Evolutionary conservation across 2,113 vertebrate species (phyloP), one percentile per base, ranked within the genome.

Genomic region (Gila orcuttii): DNA sequence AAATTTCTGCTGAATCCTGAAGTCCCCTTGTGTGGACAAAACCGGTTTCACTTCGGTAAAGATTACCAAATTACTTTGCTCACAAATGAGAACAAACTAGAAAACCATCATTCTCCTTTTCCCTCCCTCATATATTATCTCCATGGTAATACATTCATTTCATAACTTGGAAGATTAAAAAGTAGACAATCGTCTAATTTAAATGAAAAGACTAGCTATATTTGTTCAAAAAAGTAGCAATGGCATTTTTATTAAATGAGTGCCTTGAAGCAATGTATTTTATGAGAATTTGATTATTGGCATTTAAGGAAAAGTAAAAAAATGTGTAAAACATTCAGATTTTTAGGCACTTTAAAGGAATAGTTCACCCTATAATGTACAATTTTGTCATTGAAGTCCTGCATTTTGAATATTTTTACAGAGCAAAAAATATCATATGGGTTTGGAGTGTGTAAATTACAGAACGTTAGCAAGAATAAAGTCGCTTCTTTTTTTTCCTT

Each of bases 1-100:
- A 36, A 12, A 64, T 79, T 83, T 68, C n/a, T 84, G 83, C 86
- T 80, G 60, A 11, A 73, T 9, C 23, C 21, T 60, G 31, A 71
- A 10, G 66, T 78, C 25, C 28, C 17, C 6, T 79, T 75, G 68
- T 62, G 21, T 42, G 36, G 42, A n/a, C 36, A 17, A 79, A 62
- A 80, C 59, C n/a, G 4, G 23, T 47, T 80, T 66, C 10, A 66
- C 8, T 1, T 47, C 2, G 75, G 23, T 77, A 25, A 36, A 62
- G 39, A 80, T 31, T 2, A 28, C 42, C 77, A 42, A 79, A 39
- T 62, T 39, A 79, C 39, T 66, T 81, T 25, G 21, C 60, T 47
- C 9, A 66, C 59, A 64, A 31, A 47, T 81, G 15, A 28, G 13
- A 47, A 62, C 2, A 0, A 81, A 81, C n/a, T 47, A 81, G n/a